Base-by-base conservation (phyloP, 2,888 invertebrate genomes). In the Mimachlamys varia region DNA sequence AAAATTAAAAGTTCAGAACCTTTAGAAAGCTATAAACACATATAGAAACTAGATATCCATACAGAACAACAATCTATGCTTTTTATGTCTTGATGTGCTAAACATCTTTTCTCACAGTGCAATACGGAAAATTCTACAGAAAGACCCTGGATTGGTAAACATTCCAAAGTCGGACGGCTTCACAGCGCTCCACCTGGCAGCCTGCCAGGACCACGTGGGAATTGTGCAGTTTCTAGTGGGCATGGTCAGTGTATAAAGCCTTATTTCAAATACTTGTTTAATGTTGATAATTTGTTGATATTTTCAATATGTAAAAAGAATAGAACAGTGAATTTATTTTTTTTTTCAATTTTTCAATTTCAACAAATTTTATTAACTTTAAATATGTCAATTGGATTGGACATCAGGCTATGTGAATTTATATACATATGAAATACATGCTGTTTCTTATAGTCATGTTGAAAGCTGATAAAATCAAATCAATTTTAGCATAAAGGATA, bases 121-220 rank as follows among this genome's bases (percentile, higher is more conserved):
- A 0, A 90, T 93, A 7, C 53, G 89, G 38, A 88, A 90, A 88
- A 91, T 94, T 53, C 88, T 93, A 7, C 89, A 92, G 89, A 90
- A 92, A 38, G 89, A 87, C 12, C 92, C 91, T 0, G 88, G 88
- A n/a, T 90, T 91, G 33, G 44, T 93, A 0, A 91, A 92, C 33
- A 90, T 76, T 27, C 91, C 99, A 95, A 99, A 99, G 96, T 99
- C 99, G 96, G 99, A 99, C 96, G 99, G 99, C 0, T 99, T 99
- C 97, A 95, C 99, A 0, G 99, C 99, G 0, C 97, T 99, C 37
- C 99, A 99, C 97, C 97, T 99, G 94, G 99, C 99, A 0, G 99
- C 99, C 0, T 98, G 99, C 62, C 99, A 99, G 97, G 99, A 99
- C 97, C 99, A 99, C 97, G 98, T 98, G 0, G 99, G 99, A 97